phyloP scores from a whole-genome alignment of 1,140 invertebrate genomes.

The Neodiprion fabricii region DNA sequence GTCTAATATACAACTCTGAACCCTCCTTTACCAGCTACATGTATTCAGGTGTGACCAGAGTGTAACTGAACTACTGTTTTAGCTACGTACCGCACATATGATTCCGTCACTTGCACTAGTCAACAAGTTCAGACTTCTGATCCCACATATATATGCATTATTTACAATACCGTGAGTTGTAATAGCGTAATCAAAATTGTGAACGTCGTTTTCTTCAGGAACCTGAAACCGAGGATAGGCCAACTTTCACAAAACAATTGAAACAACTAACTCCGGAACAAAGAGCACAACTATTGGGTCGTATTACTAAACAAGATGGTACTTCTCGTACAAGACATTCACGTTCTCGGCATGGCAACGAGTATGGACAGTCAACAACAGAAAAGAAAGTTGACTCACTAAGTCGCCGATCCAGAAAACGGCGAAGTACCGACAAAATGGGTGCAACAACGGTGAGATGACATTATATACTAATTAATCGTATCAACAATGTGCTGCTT shows the following conservation, averaged over 20 bases:
- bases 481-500: too few species aligned
- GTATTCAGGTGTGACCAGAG: too few species aligned
- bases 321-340: conserved; percentile 41
- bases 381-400: conserved; percentile 52
- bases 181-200: too few species aligned
- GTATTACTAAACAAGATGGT: conserved; percentile 47
- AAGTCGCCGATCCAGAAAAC: conserved; percentile 59
- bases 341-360: conserved; percentile 46
- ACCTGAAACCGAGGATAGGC: conserved; percentile 50
- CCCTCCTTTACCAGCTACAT: too few species aligned
- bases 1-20: too few species aligned
- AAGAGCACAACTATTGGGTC: conserved; percentile 53
- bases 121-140: too few species aligned
- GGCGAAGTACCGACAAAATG: conserved; percentile 63
- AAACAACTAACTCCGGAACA: conserved; percentile 54
- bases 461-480: conserved; percentile 3
- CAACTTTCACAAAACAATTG: conserved; percentile 50
- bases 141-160: too few species aligned
- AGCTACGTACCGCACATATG: too few species aligned
- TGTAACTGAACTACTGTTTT: too few species aligned
- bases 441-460: conserved; percentile 64
- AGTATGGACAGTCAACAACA: conserved; percentile 40
- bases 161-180: too few species aligned
- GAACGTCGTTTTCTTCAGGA: conserved; percentile 37
- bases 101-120: too few species aligned